phyloP scores from a whole-genome alignment of 2,797 vertebrate genomes.

The Ibycter americanus region DNA sequence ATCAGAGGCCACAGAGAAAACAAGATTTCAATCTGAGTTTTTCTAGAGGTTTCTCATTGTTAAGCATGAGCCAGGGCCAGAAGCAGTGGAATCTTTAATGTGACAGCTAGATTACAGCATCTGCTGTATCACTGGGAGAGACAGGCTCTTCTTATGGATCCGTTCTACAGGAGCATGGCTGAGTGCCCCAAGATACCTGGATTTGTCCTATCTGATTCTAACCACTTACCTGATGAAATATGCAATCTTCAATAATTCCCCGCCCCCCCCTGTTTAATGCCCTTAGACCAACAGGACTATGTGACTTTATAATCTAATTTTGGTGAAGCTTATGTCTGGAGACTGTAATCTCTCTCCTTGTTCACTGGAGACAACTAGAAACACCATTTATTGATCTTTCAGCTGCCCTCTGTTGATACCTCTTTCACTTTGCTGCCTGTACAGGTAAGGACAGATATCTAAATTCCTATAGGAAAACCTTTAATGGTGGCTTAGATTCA shows the following conservation, averaged over 20 bases:
- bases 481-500: background rate
- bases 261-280: background rate
- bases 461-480: background rate
- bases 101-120: background rate
- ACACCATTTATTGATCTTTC: accelerated
- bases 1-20: background rate
- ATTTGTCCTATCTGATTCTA: background rate
- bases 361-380: background rate
- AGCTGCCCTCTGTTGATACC: background rate
- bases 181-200: background rate
- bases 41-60: background rate
- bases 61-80: background rate
- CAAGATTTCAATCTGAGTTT: background rate
- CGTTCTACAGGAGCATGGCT: background rate
- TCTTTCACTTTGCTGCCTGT: background rate
- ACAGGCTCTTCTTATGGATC: background rate
- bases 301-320: background rate
- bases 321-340: background rate
- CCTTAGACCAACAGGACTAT: background rate
- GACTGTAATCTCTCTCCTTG: background rate
- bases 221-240: background rate
- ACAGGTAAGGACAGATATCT: background rate
- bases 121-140: background rate
- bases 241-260: background rate
- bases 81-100: background rate